Base-by-base conservation (phyloP, 2,888 invertebrate species). In the Gerris lacustris region DNA sequence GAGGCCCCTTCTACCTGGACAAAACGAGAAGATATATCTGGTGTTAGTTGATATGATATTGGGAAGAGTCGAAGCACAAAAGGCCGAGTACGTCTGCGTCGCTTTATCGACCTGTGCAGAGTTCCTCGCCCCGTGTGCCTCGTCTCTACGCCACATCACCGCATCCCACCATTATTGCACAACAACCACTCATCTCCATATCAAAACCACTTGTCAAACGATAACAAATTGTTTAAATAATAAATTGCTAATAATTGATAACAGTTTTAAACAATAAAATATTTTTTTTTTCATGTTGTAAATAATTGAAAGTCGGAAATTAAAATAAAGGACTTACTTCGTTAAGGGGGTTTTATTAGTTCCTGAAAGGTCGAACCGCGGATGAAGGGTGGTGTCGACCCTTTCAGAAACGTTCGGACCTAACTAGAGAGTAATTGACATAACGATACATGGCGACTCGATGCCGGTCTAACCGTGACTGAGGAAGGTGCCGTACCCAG, bases 291-390 rank as follows among this genome's bases (percentile, higher is more conserved):
- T 31, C 31, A 31, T 31, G 31, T 2, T 31, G 31, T 31, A 31
- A 1, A 31, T 31, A 31, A 31, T 31, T 31, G 31, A 31, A 31
- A 31, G 31, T 31, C 55, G 55, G 55, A 11, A 15, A 55, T 11
- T 1, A 11, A 9, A 15, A 55, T 15, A 55, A 11, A 55, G 11
- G 15, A 55, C 55, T 55, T 55, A 55, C 55, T 55, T 55, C 11
- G 55, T 9, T 11, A 11, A 55, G 9, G 55, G 15, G 9, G 9
- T 11, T 6, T 7, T 55, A 11, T 55, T 11, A 55, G 55, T 55
- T 55, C 55, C 55, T 55, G 55, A 55, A 55, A 55, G 55, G 55
- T 55, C 55, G 55, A 55, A 55, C 55, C 55, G 55, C 11, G 55
- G 55, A 55, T 55, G 55, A 11, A 11, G 15, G 15, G 9, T 55